Evolutionary conservation across 2,113 vertebrate species (phyloP), one percentile per base, ranked within the genome.

Genomic region (Raja brachyura): DNA sequence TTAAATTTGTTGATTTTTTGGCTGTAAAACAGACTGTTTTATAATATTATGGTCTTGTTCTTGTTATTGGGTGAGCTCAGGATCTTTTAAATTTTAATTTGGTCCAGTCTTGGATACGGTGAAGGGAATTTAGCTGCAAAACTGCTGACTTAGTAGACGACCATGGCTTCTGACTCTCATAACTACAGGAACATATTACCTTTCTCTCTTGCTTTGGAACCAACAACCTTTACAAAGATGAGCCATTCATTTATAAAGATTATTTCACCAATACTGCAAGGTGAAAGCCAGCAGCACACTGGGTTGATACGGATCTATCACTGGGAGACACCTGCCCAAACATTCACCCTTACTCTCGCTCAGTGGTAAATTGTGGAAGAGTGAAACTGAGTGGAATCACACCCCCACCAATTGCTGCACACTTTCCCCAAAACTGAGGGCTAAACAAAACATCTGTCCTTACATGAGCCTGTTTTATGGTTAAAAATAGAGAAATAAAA

Each of bases 11-110:
- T 85, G 10, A 48, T 59, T 85, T 59, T 56, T 5, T 39, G 13
- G 14, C 5, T 61, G 81, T 6, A 85, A 85, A 10, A 4, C 54
- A 79, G 39, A 54, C 28, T 11, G 22, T 25, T 61, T 86, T 56
- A 86, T 83, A 20, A 79, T 13, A 39, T 5, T 22, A 59, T 28
- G 18, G 79, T 22, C 22, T 56, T 25, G 79, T 56, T 83, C 11
- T 28, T 86, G 25, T 25, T 28, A 61, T 16, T 14, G 28, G 5
- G 56, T 28, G 31, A 56, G 25, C 11, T 61, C 5, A 61, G 11
- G 81, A 11, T 86, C 25, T 25, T 86, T 86, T 86, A 86, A 61
- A 61, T 61, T 14, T 86, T n/a, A n/a, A 61, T 86, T 86, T 86
- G 56, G 22, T 56, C 56, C 48, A n/a, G 54, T 25, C 22, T 86